Base-by-base conservation (phyloP, 2,113 vertebrate species). In the Scomber colias region DNA sequence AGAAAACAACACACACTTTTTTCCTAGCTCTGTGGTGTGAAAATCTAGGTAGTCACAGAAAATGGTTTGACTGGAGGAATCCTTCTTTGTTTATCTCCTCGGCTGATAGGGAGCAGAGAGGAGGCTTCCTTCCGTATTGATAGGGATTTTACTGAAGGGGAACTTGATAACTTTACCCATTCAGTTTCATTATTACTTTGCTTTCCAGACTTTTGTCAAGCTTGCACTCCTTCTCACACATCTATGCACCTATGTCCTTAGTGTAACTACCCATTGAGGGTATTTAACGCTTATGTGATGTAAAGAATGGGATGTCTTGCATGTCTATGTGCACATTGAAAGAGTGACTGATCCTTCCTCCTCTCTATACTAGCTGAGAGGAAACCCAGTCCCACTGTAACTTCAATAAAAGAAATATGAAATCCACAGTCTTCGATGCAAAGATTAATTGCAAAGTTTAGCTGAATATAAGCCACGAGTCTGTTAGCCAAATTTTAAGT, bases 81-180 rank as follows among this genome's bases (percentile, higher is more conserved):
- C 11, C n/a, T 14, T 45, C 40, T 46, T 40, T 4, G 50, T 84
- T 83, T 68, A 90, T 89, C 77, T 79, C 40, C 17, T 19, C 0
- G 2, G 68, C 40, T 40, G 50, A 3, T 54, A 15, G 49, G 51
- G 66, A 61, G 85, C 31, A 17, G 24, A 73, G 51, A 68, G 67
- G 71, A 81, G 69, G 50, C 89, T 91, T 93, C 88, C 92, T 91
- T 91, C 64, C 90, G 71, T 77, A 61, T 14, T 87, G 87, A 92
- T 90, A 93, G n/a, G 71, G 44, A 77, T 55, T 62, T 60, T 51
- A 80, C 61, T 59, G 55, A 87, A 53, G 40, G 54, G 79, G 57
- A 67, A 71, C 62, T 53, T 77, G 74, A 88, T 77, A 77, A 80
- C 48, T 30, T 4, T 13, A 3, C 49, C n/a, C 27, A 69, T 50